Percentiles rank a stretch among this genome's conserved stretches.
These are phyloP conservation scores for Anguilla marmorata DNA, from an alignment of 2,797 vertebrate genomes.

Conservation along the genomic window DNA sequence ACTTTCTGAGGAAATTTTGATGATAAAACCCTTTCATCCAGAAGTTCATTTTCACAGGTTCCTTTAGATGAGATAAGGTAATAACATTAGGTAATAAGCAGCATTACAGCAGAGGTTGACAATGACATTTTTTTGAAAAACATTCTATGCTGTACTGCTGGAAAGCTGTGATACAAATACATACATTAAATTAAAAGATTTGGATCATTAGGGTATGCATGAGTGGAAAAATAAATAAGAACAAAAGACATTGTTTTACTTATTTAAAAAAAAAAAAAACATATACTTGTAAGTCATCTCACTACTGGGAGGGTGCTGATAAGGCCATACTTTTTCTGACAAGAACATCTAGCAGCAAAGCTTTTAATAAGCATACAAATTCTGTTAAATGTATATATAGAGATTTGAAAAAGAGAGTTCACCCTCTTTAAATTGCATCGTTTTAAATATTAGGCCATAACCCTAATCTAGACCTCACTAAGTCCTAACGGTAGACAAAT, in stretches of 20 bases:
- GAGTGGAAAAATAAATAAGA: background rate
- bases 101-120: conserved; percentile 37
- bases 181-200: background rate
- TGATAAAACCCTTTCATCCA: conserved; percentile 39
- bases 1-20: conserved; percentile 26
- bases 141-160: too few species aligned
- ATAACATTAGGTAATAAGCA: conserved; percentile 45
- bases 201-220: background rate
- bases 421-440: background rate
- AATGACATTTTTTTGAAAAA: conserved; percentile 37
- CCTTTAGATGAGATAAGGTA: conserved; percentile 27
- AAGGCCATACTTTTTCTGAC: background rate
- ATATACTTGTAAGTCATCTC: background rate
- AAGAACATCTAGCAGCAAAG: background rate
- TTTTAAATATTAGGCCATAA: too few species aligned
- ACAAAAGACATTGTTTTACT: background rate
- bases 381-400: background rate
- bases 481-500: too few species aligned
- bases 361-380: background rate
- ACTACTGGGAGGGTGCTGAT: too few species aligned
- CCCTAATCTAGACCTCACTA: too few species aligned
- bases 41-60: conserved; percentile 46
- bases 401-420: background rate
- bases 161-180: background rate
- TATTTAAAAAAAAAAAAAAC: background rate